Evolutionary conservation across 2,797 vertebrate species (phyloP), one percentile per base, ranked within the genome.

Genomic region (Bufotes viridis): DNA sequence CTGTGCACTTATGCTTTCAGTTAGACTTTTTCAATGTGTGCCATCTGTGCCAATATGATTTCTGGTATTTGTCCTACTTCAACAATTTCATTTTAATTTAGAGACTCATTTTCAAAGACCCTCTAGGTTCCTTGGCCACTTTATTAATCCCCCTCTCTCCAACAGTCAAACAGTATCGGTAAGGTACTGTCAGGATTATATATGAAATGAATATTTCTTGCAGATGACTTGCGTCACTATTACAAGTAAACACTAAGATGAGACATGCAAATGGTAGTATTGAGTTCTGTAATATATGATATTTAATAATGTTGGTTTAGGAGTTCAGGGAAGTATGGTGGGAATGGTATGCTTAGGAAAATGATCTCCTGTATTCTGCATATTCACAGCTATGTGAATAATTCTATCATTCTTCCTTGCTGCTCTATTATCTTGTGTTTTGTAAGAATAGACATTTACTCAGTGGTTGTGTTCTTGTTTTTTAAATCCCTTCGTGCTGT

Each of bases 401-500:
- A 29, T 84, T 58, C 72, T 82, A 65, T 79, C 34, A 87, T 63
- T 82, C 42, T 34, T 34, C 29, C 53, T 75, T 18, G 14, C 60
- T 60, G 72, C 65, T 84, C 63, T 83, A 79, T 83, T 87, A 89
- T 72, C 51, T 20, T 79, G 3, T 61, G 2, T 78, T 83, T 83
- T 79, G 29, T 86, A 24, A 34, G 51, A 72, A 29, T 34, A 84
- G 81, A 78, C 65, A 80, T 89, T 87, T 89, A 57, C 65, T 84
- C 51, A 89, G 88, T 24, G 24, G 34, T 82, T 89, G 70, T 78
- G 65, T 87, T 82, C 69, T 83, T 87, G 88, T 89, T 88, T 53
- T 72, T 86, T 78, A 89, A 89, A 89, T 89, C 74, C 84, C 60
- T 67, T 79, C 26, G 83, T 79, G 80, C 88, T 80, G 49, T 83